Evolutionary conservation across 2,797 vertebrate genomes (phyloP), one percentile per base, ranked within the genome.

Genomic region (Allobates femoralis): DNA sequence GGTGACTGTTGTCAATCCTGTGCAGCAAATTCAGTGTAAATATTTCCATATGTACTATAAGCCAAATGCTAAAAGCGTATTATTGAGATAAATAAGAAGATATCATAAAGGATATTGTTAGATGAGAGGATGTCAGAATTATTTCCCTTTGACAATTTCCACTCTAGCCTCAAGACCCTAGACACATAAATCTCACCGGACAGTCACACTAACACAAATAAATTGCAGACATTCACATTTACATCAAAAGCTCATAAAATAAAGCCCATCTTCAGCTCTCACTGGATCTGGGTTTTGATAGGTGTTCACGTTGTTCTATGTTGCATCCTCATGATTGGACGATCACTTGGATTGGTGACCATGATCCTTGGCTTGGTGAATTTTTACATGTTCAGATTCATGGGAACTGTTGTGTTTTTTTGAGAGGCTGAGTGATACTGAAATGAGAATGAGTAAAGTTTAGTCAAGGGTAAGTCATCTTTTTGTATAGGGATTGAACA

Each of bases 381-480:
- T 15, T 85, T 79, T 71, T 58, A 34, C 84, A 41, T 79, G 84
- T 23, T 85, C 84, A 18, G 66, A 15, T 23, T 79, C 84, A 46
- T 79, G 53, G 21, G 76, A 56, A n/a, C 60, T 79, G 26, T n/a
- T 6, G 18, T 79, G 64, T 5, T 85, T 66, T 46, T 62, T 85
- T 80, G 53, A 12, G 8, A 18, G 69, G 55, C 19, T 80, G 18
- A 32, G 34, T 23, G 76, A 71, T 15, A 80, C 84, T 85, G 66
- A 37, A 80, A 79, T 11, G 71, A 81, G 18, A 76, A 62, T 23
- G 8, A 12, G 53, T 18, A 19, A 53, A 16, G 5, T 30, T n/a
- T 26, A 28, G 28, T 30, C 16, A 51, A 16, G 14, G 14, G 28
- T 28, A 64, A 15, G 51, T 53, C 51, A 53, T n/a, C n/a, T n/a